Conservation (phyloP, 2,113 vertebrate genomes). For the Xenopus borealis region DNA sequence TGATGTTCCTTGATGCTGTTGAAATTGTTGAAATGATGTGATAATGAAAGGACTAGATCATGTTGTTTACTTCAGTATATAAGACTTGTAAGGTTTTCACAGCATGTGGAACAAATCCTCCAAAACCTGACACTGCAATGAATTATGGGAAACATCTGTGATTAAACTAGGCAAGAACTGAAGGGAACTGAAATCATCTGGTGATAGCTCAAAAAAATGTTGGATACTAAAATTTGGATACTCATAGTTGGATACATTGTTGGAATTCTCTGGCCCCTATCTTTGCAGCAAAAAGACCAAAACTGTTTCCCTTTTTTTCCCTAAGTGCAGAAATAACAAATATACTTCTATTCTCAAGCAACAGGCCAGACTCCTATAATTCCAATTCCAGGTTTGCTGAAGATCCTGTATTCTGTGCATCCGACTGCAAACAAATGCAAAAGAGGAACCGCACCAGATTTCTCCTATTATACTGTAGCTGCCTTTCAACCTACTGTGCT, state of each 20-base stretch:
- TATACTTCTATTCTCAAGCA: background rate
- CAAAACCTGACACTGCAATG: slow-evolving; percentile 16
- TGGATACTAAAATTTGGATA: slow-evolving; percentile 22
- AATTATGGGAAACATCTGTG: slow-evolving; percentile 40
- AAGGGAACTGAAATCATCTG: slow-evolving; percentile 24
- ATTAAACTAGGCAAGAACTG: slow-evolving; percentile 24
- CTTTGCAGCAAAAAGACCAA: background rate
- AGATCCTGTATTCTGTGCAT: background rate
- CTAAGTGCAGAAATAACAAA: background rate
- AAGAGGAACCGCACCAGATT: background rate
- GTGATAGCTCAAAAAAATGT: slow-evolving; percentile 22
- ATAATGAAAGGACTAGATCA: background rate
- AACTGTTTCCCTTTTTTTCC: background rate
- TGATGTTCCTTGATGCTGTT: too few relatives aligned
- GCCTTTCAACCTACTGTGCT: background rate
- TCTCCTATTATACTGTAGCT: background rate
- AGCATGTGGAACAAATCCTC: slow-evolving; percentile 14
- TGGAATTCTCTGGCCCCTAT: slow-evolving; percentile 16
- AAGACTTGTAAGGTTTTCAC: background rate
- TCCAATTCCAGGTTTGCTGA: background rate
- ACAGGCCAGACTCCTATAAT: background rate
- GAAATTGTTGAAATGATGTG: too few relatives aligned
- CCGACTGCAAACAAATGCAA: background rate
- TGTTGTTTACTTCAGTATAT: background rate
- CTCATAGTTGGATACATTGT: slow-evolving; percentile 14